Conservation (phyloP, 2,113 vertebrate species). For the Heterocephalus glaber region DNA sequence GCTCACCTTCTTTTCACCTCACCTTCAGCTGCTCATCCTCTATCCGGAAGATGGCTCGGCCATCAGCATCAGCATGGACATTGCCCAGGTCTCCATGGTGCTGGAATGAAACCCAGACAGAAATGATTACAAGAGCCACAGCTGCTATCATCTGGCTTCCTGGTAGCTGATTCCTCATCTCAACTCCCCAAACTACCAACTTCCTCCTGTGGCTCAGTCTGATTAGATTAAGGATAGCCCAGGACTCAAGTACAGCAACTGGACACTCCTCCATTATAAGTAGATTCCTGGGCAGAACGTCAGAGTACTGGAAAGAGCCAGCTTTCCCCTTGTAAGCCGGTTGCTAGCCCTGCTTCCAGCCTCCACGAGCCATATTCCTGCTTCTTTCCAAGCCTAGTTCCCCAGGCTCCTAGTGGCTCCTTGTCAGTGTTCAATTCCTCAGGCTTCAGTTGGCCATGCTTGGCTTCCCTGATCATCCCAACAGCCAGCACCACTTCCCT, state of each 20-base stretch:
- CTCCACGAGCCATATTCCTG: neutral
- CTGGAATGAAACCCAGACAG: conserved; percentile 77
- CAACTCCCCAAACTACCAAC: neutral
- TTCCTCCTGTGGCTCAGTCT: neutral
- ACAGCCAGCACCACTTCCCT: neutral
- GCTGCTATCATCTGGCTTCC: neutral
- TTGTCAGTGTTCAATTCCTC: neutral
- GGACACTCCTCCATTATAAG: neutral
- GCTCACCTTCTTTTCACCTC: conserved; percentile 7
- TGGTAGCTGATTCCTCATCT: neutral
- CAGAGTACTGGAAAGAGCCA: neutral
- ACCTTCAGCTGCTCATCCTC: conserved; percentile 92
- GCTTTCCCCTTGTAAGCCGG: neutral
- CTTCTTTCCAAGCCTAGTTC: neutral
- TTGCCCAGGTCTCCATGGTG: conserved; percentile 95
- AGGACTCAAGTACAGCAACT: neutral
- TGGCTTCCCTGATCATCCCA: neutral
- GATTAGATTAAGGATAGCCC: neutral
- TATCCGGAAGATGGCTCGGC: conserved; percentile 89
- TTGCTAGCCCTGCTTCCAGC: neutral
- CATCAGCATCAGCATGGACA: conserved; percentile 84
- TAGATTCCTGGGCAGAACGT: neutral
- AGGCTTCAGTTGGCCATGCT: neutral
- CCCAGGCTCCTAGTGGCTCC: neutral
- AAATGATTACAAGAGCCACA: neutral